These are phyloP conservation scores for Synergus laeviventris DNA, from an alignment of 2,888 invertebrate genomes.

Conservation along the genomic window DNA sequence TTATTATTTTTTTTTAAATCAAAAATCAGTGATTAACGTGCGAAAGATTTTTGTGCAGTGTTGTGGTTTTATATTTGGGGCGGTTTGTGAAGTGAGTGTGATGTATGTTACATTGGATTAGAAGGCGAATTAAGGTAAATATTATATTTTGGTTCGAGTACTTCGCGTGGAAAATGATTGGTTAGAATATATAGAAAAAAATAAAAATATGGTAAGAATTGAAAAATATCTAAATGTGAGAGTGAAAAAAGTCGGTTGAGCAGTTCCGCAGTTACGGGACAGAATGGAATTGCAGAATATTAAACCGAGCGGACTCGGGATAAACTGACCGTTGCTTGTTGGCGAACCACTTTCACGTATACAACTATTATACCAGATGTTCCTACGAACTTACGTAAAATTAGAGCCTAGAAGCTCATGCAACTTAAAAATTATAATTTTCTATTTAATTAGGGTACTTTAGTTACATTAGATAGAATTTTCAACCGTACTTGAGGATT, in stretches of 20 bases:
- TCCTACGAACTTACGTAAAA: conserved; percentile 70
- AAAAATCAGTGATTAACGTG: no score
- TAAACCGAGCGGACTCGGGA: conserved; percentile 65
- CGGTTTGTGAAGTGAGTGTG: conserved; percentile 56
- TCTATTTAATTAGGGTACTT: conserved; percentile 21
- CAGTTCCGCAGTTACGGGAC: conserved; percentile 54
- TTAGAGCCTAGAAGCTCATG: conserved; percentile 34
- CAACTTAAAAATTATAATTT: conserved; percentile 17
- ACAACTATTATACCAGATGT: conserved; percentile 65
- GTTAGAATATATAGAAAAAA: neutral
- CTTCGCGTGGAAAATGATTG: conserved; percentile 10
- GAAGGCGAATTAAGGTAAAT: conserved; percentile 55
- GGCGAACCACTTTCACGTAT: conserved; percentile 71
- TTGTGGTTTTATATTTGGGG: conserved; percentile 38
- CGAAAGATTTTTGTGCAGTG: conserved; percentile 17
- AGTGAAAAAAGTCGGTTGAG: conserved; percentile 43
- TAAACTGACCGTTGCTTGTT: conserved; percentile 71
- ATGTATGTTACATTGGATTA: conserved; percentile 61
- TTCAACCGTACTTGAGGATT: neutral
- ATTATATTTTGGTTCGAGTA: neutral
- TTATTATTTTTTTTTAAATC: conserved; percentile 37
- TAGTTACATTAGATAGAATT: neutral
- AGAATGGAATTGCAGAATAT: conserved; percentile 68
- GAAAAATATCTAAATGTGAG: no score
- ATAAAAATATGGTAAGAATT: neutral